phyloP scores from a whole-genome alignment of 2,113 vertebrate species.

The Trogon surrucura region DNA sequence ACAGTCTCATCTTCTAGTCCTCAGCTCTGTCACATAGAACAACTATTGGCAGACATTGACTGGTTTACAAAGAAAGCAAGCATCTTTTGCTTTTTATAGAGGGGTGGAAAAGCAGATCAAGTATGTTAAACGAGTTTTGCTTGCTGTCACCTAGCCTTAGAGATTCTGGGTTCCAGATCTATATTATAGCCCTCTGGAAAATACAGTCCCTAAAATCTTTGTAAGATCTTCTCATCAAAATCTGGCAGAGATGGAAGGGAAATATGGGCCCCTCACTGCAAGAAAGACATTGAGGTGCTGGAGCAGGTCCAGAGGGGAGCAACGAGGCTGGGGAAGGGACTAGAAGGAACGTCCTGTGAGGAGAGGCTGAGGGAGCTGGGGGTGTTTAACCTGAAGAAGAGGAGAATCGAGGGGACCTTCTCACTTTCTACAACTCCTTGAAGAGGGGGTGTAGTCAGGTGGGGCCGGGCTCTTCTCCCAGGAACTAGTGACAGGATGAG shows the following conservation, averaged over 20 bases:
- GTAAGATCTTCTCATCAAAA: background rate
- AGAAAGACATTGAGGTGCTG: too few species aligned
- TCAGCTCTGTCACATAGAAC: background rate
- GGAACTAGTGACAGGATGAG: too few species aligned
- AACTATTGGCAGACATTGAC: fast-evolving
- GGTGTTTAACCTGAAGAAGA: too few species aligned
- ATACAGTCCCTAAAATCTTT: background rate
- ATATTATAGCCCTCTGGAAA: background rate
- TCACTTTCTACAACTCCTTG: too few species aligned
- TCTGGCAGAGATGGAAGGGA: background rate
- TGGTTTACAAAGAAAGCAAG: background rate
- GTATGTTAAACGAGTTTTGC: background rate
- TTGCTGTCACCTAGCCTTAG: background rate
- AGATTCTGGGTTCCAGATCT: background rate
- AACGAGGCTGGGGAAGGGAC: too few species aligned
- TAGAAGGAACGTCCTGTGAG: too few species aligned
- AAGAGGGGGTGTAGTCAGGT: too few species aligned
- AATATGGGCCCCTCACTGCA: too few species aligned
- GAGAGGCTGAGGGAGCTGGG: too few species aligned
- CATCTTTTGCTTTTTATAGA: background rate
- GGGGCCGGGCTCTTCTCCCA: too few species aligned
- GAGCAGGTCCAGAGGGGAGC: too few species aligned
- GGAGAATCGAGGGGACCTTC: too few species aligned
- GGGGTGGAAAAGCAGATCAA: background rate
- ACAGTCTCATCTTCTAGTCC: background rate